phyloP scores from a whole-genome alignment of 2,888 invertebrate genomes.

The Nemoura dubitans region DNA sequence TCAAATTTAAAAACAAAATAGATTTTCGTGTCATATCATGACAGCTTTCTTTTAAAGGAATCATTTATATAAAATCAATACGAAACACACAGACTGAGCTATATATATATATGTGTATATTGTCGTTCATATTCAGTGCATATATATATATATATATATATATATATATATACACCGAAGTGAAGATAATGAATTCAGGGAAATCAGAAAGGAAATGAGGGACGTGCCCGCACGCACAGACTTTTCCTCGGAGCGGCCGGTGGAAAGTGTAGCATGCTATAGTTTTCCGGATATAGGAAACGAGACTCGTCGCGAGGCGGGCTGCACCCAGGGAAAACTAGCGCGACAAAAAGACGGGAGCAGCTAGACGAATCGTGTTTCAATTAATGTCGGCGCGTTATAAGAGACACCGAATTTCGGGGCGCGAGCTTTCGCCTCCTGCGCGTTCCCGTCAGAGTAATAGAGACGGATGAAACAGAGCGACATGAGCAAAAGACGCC shows the following conservation, averaged over 20 bases:
- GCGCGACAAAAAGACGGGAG: too few relatives aligned
- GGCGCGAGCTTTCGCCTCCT: background rate
- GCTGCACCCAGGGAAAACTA: too few relatives aligned
- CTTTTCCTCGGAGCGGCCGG: background rate
- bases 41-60: slow-evolving; percentile 7
- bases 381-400: background rate
- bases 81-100: background rate
- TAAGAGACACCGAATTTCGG: background rate
- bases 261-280: background rate
- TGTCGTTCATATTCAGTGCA: too few relatives aligned
- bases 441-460: background rate
- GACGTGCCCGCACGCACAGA: background rate
- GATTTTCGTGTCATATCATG: background rate
- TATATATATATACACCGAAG: background rate
- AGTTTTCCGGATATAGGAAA: background rate
- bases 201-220: background rate
- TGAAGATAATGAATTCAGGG: slow-evolving; percentile 5
- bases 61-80: background rate
- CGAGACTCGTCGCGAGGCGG: too few relatives aligned
- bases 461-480: background rate
- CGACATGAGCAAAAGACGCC: too few relatives aligned
- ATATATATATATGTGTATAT: background rate
- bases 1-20: background rate
- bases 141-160: background rate
- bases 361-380: background rate